Evolutionary conservation across 23 tunicate species (phyloP).

Genomic region (Ciona savignyi): DNA sequence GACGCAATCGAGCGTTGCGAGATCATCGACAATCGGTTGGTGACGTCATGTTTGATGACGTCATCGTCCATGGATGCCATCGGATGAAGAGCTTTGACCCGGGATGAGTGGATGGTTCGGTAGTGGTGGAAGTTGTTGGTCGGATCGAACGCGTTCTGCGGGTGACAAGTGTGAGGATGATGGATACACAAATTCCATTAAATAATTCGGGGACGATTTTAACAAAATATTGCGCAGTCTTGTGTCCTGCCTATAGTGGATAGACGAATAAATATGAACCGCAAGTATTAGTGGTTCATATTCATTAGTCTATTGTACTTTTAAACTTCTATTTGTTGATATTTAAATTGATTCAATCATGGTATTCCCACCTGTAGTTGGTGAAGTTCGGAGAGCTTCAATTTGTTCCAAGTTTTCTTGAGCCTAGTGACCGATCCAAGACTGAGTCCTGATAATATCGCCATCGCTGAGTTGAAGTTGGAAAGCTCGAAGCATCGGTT

Average conservation of each 20-base stretch:
- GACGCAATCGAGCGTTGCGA: constrained; percentile 76
- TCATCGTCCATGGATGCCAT: constrained; percentile 12
- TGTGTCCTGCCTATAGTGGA: no score
- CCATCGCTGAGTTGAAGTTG: constrained; percentile 93
- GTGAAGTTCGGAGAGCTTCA: constrained; percentile 46
- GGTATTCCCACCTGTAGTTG: constrained; percentile 52
- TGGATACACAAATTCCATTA: background rate
- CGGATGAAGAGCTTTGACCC: constrained; percentile 29
- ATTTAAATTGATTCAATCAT: no score
- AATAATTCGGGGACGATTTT: background rate
- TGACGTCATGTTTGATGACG: background rate
- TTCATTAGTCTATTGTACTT: no score
- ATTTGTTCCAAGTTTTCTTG: constrained; percentile 78
- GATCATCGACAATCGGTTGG: constrained; percentile 46
- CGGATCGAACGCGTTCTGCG: constrained; percentile 78
- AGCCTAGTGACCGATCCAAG: constrained; percentile 82
- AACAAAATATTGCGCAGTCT: no score
- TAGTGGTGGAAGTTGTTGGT: constrained; percentile 75
- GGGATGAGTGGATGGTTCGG: constrained; percentile 43
- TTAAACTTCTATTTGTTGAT: background rate
- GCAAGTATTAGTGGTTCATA: no score
- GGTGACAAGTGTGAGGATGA: background rate
- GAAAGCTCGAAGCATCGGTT: constrained; percentile 73
- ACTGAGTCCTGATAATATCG: constrained; percentile 79
- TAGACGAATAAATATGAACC: no score